Evolutionary conservation across 2,888 invertebrate genomes (phyloP).

Genomic region (Polyommatus iphigenia): DNA sequence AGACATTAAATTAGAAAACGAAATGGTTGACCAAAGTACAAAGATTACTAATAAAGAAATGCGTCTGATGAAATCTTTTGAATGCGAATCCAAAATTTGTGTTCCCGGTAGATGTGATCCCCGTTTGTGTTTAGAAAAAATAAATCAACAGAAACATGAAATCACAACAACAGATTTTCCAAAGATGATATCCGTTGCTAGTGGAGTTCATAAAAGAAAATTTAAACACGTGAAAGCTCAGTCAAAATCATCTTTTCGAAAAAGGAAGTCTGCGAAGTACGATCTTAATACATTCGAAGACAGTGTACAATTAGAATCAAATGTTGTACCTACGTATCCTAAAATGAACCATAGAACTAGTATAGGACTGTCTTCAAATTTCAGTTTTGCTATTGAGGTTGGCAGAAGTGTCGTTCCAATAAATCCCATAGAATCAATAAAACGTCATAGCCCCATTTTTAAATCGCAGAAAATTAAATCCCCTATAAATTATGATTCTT

Average conservation of each 20-base stretch:
- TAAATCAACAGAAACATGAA: neutral
- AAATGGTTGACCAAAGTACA: slow-evolving; percentile 27
- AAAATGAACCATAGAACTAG: neutral
- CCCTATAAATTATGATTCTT: neutral
- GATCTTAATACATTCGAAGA: neutral
- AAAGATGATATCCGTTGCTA: slow-evolving; percentile 1
- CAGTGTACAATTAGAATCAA: neutral
- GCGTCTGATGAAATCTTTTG: slow-evolving; percentile 43
- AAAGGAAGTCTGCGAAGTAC: neutral
- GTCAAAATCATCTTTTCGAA: neutral
- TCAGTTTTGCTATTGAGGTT: slow-evolving; percentile 18
- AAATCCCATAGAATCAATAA: slow-evolving; percentile 6
- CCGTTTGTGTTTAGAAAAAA: neutral
- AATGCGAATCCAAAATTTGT: slow-evolving; percentile 43
- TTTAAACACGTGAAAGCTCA: slow-evolving; percentile 2
- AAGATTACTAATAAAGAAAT: slow-evolving; percentile 27
- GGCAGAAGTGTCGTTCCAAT: neutral
- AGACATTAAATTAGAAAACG: neutral
- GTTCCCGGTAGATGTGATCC: neutral
- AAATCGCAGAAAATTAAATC: neutral
- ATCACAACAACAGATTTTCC: slow-evolving; percentile 1
- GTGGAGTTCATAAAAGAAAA: neutral
- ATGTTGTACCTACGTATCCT: neutral
- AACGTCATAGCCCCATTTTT: neutral
- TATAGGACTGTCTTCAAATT: neutral